Percentiles rank a stretch among this genome's conserved stretches.
These are phyloP conservation scores for Drosophila obscura DNA, from an alignment of 1,140 invertebrate species.

Conservation along the genomic window DNA sequence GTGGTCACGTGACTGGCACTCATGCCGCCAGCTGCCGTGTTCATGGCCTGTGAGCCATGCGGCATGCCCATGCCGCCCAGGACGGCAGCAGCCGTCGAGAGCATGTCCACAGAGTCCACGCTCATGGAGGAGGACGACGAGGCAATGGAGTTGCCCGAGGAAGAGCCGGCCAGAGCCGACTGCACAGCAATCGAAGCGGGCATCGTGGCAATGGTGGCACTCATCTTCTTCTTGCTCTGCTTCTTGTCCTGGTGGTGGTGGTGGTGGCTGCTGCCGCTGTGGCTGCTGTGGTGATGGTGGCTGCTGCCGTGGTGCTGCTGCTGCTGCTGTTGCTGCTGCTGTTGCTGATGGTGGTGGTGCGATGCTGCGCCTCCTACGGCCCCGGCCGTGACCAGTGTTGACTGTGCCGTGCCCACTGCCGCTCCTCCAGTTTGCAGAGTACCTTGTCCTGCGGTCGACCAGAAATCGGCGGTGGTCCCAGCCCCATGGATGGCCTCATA, in stretches of 20 bases:
- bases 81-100: slow-evolving; percentile 27
- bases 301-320: slow-evolving; percentile 11
- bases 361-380: background rate
- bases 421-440: slow-evolving; percentile 28
- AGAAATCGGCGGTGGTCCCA: slow-evolving; percentile 86
- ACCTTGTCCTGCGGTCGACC: slow-evolving; percentile 52
- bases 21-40: too few species aligned
- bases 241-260: slow-evolving; percentile 70
- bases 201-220: slow-evolving; percentile 32
- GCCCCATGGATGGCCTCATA: slow-evolving; percentile 92
- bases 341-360: slow-evolving; percentile 37
- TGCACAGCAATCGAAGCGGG: slow-evolving; percentile 34
- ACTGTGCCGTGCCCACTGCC: slow-evolving; percentile 11
- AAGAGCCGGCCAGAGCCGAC: slow-evolving; percentile 20
- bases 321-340: slow-evolving; percentile 17
- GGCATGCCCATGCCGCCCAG: slow-evolving; percentile 23
- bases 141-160: slow-evolving; percentile 59
- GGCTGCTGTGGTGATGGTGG: slow-evolving; percentile 32
- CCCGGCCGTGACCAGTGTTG: background rate
- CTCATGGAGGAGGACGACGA: slow-evolving; percentile 66
- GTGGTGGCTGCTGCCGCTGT: slow-evolving; percentile 13
- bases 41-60: too few species aligned
- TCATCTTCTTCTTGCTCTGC: slow-evolving; percentile 72
- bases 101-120: slow-evolving; percentile 65
- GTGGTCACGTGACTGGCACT: background rate